Evolutionary conservation across 2,888 invertebrate species (phyloP), one percentile per base, ranked within the genome.

Genomic region (Cephus spinipes): DNA sequence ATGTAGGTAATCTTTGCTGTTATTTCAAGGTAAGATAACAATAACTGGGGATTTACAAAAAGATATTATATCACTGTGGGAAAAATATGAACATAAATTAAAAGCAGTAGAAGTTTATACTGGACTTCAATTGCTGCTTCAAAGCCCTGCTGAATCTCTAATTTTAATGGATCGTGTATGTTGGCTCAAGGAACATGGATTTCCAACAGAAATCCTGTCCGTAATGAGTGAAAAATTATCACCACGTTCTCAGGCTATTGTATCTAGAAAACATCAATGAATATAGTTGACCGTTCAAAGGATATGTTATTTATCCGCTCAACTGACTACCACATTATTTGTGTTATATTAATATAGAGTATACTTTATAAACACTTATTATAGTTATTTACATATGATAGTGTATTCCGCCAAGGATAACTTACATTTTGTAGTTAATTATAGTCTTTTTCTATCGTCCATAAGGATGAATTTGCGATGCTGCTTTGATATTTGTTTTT

Each of bases 401-500:
- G 15, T 40, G 4, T 3, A 15, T 40, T 40, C 12, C 36, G 69
- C 69, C n/a, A 32, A 69, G 32, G 4, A 69, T 12, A 69, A 69
- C 32, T 69, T 69, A n/a, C 69, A 12, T 30, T 69, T n/a, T 32
- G 4, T 11, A 69, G 11, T 11, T 69, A 68, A 34, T 31, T 11
- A 32, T 69, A 69, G 4, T 69, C 55, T 76, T 92, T 92, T 94
- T 91, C 96, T 40, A 40, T 40, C 36, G 93, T 87, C 95, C 95
- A 89, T 97, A 98, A 1, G 97, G 97, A 92, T 98, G 97, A 83
- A 97, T 96, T 92, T 97, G 96, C 81, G 96, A 95, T 6, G 97
- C 98, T 78, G 97, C 96, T 92, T 98, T 98, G 81, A 98, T 98
- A 89, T 98, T 98, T 0, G 98, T 98, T 90, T 98, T 98, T 83